phyloP scores from a whole-genome alignment of 2,113 vertebrate genomes.

The Chunga burmeisteri region DNA sequence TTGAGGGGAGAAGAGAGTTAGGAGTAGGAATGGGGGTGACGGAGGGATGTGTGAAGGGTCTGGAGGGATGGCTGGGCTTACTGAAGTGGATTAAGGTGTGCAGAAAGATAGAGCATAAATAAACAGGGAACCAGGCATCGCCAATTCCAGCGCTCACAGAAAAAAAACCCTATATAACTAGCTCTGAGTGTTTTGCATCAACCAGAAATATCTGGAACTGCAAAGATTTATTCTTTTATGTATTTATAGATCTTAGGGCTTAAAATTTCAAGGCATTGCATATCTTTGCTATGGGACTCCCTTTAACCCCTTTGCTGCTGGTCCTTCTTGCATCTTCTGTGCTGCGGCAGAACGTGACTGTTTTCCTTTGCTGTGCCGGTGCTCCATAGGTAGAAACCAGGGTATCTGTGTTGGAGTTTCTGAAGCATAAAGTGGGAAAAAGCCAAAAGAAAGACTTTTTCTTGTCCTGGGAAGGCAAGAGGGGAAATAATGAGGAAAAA shows the following conservation, averaged over 20 bases:
- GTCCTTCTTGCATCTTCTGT: slow-evolving; percentile 62
- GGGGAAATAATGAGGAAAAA: slow-evolving; percentile 64
- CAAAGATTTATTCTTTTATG: not conserved
- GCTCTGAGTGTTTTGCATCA: not conserved
- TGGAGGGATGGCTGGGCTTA: not conserved
- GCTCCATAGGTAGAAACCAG: slow-evolving; percentile 56
- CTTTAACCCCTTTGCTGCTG: slow-evolving; percentile 60
- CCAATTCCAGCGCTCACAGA: not conserved
- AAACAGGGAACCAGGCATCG: not conserved
- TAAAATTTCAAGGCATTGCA: slow-evolving; percentile 68
- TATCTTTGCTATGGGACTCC: slow-evolving; percentile 68
- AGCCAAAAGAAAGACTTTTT: slow-evolving; percentile 75
- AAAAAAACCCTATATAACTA: not conserved
- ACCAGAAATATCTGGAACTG: not conserved
- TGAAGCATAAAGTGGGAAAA: slow-evolving; percentile 75
- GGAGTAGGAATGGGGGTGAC: not conserved
- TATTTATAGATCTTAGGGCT: not conserved
- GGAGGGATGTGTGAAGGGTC: not conserved
- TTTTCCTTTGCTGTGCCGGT: slow-evolving; percentile 55
- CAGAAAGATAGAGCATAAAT: not conserved
- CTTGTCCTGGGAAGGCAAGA: slow-evolving; percentile 75
- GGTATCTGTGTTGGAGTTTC: slow-evolving; percentile 63
- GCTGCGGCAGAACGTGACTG: slow-evolving; percentile 55
- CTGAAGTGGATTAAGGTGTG: not conserved
- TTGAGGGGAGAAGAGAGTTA: not conserved